phyloP scores from a whole-genome alignment of 37 sponge, comb jelly and placozoan genomes.

The Diacarnus erythraeanus region DNA sequence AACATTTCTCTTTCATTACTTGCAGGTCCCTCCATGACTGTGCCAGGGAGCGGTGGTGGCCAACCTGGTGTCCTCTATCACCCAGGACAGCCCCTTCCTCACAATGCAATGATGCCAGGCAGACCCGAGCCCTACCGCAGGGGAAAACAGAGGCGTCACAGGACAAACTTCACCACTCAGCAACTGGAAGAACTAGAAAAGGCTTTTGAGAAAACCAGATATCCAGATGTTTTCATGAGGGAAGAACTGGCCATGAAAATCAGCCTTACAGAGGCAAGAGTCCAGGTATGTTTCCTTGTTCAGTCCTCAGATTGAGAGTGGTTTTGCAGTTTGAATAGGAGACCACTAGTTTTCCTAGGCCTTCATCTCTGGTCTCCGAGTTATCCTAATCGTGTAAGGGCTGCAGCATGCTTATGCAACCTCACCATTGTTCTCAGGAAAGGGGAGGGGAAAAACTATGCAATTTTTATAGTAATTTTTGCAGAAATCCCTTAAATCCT shows the following conservation, averaged over 20 bases:
- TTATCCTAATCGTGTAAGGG: no score
- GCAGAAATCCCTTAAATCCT: no score
- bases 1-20: background rate
- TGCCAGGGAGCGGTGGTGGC: slow-evolving; percentile 7
- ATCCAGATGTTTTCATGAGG: slow-evolving; percentile 93
- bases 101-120: background rate
- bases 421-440: no score
- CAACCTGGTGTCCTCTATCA: slow-evolving; percentile 48
- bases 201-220: slow-evolving; percentile 86
- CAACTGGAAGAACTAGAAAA: slow-evolving; percentile 89
- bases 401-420: no score
- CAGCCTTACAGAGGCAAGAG: slow-evolving; percentile 90
- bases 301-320: background rate
- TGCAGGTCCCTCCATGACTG: slow-evolving; percentile 38
- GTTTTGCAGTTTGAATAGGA: no score
- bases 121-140: slow-evolving; percentile 52
- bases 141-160: slow-evolving; percentile 82
- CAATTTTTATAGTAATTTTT: no score
- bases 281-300: slow-evolving; percentile 93
- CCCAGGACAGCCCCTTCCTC: slow-evolving; percentile 30
- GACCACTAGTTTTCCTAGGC: no score
- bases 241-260: slow-evolving; percentile 93
- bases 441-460: no score
- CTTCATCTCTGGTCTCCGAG: no score
- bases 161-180: slow-evolving; percentile 90